Evolutionary conservation across 2,888 invertebrate species (phyloP).

Genomic region (Stegophylla sp.): DNA sequence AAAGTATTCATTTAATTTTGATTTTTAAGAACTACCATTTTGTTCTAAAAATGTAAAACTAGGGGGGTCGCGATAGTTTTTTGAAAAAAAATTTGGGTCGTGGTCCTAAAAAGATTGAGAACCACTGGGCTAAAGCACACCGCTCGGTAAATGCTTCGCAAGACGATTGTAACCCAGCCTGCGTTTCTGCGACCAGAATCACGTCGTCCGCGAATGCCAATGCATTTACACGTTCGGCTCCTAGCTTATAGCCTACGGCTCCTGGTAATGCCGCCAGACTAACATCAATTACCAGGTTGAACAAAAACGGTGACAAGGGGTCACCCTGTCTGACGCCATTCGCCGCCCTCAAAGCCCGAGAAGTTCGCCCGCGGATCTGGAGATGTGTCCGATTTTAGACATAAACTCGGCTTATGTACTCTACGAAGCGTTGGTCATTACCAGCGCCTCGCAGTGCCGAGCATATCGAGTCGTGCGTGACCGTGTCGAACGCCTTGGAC

Average conservation of each 20-base stretch:
- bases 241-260: neutral
- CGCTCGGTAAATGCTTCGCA: too few relatives aligned
- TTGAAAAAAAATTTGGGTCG: too few relatives aligned
- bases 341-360: neutral
- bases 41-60: too few relatives aligned
- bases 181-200: neutral
- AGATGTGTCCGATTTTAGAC: neutral
- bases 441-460: neutral
- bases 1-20: too few relatives aligned
- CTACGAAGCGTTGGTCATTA: neutral
- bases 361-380: neutral
- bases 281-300: neutral
- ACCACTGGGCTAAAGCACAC: too few relatives aligned
- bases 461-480: neutral
- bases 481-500: constrained; percentile 21
- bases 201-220: neutral
- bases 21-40: too few relatives aligned
- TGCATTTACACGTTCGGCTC: neutral
- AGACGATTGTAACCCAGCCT: too few relatives aligned
- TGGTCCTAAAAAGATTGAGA: too few relatives aligned
- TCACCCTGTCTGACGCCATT: constrained; percentile 17
- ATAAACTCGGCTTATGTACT: neutral
- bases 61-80: too few relatives aligned
- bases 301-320: neutral
- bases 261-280: neutral